Evolutionary conservation across 2,888 invertebrate genomes (phyloP), one percentile per base, ranked within the genome.

Genomic region (Euplagia quadripunctaria): DNA sequence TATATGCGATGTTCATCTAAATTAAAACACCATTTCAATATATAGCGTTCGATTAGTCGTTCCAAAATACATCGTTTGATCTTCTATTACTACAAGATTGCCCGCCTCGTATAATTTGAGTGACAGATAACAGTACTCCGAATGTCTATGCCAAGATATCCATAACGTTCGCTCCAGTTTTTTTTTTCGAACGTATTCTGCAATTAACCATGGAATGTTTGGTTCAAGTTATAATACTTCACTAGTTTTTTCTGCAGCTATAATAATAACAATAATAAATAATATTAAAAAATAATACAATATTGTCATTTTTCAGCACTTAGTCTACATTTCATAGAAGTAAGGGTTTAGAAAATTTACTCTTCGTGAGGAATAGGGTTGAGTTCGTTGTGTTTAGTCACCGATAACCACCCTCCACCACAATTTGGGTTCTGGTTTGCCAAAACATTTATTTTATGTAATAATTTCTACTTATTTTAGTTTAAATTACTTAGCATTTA

Each of bases 61-160:
- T 71, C 73, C n/a, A 80, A 82, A 83, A 83, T 82, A 82, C 73
- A 83, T 73, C 73, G 82, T 82, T 83, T 83, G 82, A 82, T 82
- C 79, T 75, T 74, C 20, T 31, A 46, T n/a, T 63, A 66, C 63
- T 64, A 64, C 74, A 66, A 69, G 68, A 70, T 72, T 74, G 61
- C 55, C 61, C 69, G 74, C 76, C 68, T 68, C 49, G 55, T 64
- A 8, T 55, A 61, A 65, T 64, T 66, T 67, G 71, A 79, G 68
- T 70, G 82, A 82, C 73, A 46, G 75, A 69, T 69, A 79, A 82
- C 82, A 68, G 63, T 17, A 65, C 71, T 66, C 14, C 6, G 12
- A 49, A 31, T 20, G n/a, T 69, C 63, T 69, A 69, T 69, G 61
- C 46, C 63, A 63, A 69, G 46, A 31, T 49, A 31, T 31, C 63